phyloP scores from a whole-genome alignment of 2,797 vertebrate genomes.

The Lophius americanus region DNA sequence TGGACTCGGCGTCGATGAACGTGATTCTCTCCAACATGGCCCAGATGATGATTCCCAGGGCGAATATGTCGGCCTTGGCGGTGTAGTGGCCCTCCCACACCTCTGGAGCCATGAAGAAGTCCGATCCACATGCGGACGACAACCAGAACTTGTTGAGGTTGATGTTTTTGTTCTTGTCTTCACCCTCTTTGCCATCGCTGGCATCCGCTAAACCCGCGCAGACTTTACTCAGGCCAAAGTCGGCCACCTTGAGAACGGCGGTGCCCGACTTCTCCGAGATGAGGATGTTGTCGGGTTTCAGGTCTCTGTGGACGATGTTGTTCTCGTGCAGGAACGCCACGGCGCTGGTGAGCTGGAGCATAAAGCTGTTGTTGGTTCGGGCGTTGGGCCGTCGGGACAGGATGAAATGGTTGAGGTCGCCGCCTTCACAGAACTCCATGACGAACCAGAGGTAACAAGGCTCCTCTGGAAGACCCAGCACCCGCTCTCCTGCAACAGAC shows the following conservation, averaged over 20 bases:
- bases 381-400: conserved; percentile 90
- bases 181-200: conserved; percentile 30
- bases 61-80: conserved; percentile 97
- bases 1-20: conserved; percentile 93
- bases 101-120: conserved; percentile 97
- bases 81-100: conserved; percentile 99
- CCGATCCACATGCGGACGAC: conserved; percentile 93
- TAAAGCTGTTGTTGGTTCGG: conserved; percentile 91
- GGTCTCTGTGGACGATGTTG: conserved; percentile 94
- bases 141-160: conserved; percentile 94
- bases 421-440: conserved; percentile 98
- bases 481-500: conserved; percentile 86
- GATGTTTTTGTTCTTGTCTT: conserved; percentile 64
- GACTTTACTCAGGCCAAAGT: conserved; percentile 96
- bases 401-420: conserved; percentile 96
- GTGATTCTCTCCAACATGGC: conserved; percentile 97
- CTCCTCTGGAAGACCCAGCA: conserved; percentile 89
- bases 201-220: conserved; percentile 86
- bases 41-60: conserved; percentile 97
- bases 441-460: conserved; percentile 98
- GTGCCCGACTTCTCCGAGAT: conserved; percentile 91
- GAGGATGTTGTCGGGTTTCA: conserved; percentile 97
- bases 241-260: conserved; percentile 94
- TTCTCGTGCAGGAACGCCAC: conserved; percentile 96
- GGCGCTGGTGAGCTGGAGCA: conserved; percentile 94